phyloP scores from a whole-genome alignment of 2,113 vertebrate genomes.

The Atlantisia rogersi region DNA sequence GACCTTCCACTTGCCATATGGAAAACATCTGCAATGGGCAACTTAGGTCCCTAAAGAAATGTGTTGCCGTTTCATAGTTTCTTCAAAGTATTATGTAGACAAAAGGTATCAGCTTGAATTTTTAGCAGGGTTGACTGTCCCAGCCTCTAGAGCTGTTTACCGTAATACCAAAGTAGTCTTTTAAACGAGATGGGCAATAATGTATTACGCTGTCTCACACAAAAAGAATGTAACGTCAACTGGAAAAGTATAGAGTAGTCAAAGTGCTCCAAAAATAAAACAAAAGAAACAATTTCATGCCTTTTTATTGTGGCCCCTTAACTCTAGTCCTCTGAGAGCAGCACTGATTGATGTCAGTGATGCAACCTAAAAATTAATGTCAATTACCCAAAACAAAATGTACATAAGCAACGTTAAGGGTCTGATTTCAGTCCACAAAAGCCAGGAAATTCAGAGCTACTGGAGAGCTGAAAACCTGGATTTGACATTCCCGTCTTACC shows the following conservation, averaged over 20 bases:
- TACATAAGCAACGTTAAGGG: constrained; percentile 33
- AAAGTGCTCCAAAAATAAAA: constrained; percentile 65
- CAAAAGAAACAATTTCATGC: constrained; percentile 48
- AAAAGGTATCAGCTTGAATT: constrained; percentile 59
- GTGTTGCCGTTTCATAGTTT: constrained; percentile 26
- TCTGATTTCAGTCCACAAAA: constrained; percentile 69
- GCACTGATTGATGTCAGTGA: constrained; percentile 37
- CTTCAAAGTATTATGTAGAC: constrained; percentile 34
- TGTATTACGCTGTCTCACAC: constrained; percentile 57
- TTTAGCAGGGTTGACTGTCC: constrained; percentile 45
- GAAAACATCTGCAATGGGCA: constrained; percentile 64
- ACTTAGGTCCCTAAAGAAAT: constrained; percentile 12
- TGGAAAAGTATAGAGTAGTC: constrained; percentile 62
- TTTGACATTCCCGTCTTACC: constrained; percentile 48
- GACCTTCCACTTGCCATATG: constrained; percentile 49
- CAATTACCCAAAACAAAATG: constrained; percentile 68
- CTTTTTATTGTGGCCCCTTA: constrained; percentile 61
- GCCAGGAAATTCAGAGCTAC: constrained; percentile 60
- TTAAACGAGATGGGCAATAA: constrained; percentile 32
- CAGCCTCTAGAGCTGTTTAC: constrained; percentile 50
- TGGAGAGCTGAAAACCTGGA: constrained; percentile 38
- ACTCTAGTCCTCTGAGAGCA: constrained; percentile 48
- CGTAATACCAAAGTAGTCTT: constrained; percentile 31
- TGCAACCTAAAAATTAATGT: constrained; percentile 68
- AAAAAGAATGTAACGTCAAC: constrained; percentile 59